A percentile compares a stretch with the other conserved stretches of the same genome.
These are phyloP conservation scores for Aspidapion aeneum DNA, from an alignment of 2,888 invertebrate genomes.

Conservation along the genomic window DNA sequence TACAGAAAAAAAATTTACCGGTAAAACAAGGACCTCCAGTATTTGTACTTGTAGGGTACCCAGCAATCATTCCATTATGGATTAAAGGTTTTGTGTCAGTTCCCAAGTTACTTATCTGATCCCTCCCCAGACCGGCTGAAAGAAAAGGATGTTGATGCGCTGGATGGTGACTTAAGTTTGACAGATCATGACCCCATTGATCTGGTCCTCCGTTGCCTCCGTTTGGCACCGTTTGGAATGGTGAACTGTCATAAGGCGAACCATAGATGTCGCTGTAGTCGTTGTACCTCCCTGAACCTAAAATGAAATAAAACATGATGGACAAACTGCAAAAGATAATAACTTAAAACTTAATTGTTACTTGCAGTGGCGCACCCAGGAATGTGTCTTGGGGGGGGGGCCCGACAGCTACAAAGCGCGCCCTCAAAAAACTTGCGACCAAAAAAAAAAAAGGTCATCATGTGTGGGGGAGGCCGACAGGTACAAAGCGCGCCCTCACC, in stretches of 20 bases:
- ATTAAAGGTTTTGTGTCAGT: slow-evolving; percentile 50
- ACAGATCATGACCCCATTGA: slow-evolving; percentile 44
- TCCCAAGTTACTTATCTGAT: slow-evolving; percentile 39
- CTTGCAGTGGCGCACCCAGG: no score
- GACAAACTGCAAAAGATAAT: no score
- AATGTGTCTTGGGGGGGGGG: no score
- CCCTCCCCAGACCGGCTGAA: slow-evolving; percentile 44
- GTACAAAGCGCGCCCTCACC: no score
- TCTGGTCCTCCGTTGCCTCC: slow-evolving; percentile 44
- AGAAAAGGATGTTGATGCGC: slow-evolving; percentile 56
- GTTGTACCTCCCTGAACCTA: slow-evolving; percentile 49
- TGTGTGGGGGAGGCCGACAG: no score
- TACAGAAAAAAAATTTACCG: slow-evolving; percentile 49
- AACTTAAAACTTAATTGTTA: no score
- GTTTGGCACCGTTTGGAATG: slow-evolving; percentile 67
- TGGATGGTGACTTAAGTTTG: slow-evolving; percentile 45
- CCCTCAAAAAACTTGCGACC: no score
- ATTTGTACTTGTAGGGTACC: slow-evolving; percentile 52
- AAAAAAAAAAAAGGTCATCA: no score
- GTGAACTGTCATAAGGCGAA: slow-evolving; percentile 60
- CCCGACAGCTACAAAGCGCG: no score
- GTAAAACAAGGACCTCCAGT: slow-evolving; percentile 62
- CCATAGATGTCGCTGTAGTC: slow-evolving; percentile 55
- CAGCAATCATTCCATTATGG: slow-evolving; percentile 60
- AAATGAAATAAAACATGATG: slow-evolving; percentile 19